Evolutionary conservation across 1,140 invertebrate species (phyloP), one percentile per base, ranked within the genome.

Genomic region (Cyclargus thomasi): DNA sequence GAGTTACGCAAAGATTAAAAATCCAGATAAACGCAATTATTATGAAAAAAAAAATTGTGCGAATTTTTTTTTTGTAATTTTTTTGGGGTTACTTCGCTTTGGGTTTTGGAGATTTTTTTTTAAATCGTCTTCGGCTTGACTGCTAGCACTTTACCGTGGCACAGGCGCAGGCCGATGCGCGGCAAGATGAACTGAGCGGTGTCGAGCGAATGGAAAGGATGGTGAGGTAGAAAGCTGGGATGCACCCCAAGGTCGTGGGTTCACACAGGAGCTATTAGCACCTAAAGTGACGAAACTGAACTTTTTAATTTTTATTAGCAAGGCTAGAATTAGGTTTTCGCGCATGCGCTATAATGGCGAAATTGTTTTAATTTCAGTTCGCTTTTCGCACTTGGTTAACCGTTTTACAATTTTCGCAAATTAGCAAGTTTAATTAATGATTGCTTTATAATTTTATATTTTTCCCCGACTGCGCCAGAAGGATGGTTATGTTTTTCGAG

Each of bases 1-100:
- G 55, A 47, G 55, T 59, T 59, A 21, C 55, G 55, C 55, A 59
- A 59, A 59, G 18, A 55, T 18, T 55, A 59, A 59, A 59, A 59
- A 20, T 57, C 18, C 18, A 21, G 20, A 20, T 21, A 20, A 21
- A 59, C 4, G 18, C 20, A 20, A 20, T 18, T 17, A 55, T 20
- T 21, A 21, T 59, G 18, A 20, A 18, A 59, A 20, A 21, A 59
- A 21, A 20, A 55, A 8, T 17, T 7, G 7, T 21, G 18, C 18
- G 18, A 59, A 59, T 21, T 59, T 18, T 20, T 20, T 18, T 55
- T 1, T 18, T 59, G 14, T 2, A 16, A 17, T n/a, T 7, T 20
- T 11, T 20, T 55, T 55, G 53, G 53, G 18, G 53, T 18, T 59
- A 20, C 20, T 18, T 59, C 55, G 10, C 8, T 59, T 21, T 59